Percentiles rank a stretch among this genome's conserved stretches.
Conservation (phyloP, 2,888 invertebrate genomes). For the Sinhomidia bicolor region DNA sequence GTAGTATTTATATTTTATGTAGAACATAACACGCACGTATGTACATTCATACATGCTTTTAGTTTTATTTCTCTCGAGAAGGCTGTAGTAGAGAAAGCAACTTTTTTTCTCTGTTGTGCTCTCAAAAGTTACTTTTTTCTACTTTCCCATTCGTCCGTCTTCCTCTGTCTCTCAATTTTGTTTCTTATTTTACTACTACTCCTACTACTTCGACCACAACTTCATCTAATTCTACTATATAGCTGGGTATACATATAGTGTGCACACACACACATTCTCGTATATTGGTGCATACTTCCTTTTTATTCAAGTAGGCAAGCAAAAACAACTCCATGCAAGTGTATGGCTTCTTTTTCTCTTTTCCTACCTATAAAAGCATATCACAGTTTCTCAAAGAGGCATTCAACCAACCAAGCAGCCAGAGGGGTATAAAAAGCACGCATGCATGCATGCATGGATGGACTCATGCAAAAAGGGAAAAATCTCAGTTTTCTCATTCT, state of each 20-base stretch:
- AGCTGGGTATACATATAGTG: background rate
- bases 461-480: conserved; percentile 28
- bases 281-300: too few relatives aligned
- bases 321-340: background rate
- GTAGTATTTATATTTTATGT: background rate
- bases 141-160: background rate
- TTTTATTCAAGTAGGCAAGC: too few relatives aligned
- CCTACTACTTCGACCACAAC: background rate
- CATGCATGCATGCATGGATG: conserved; percentile 36
- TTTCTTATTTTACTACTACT: too few relatives aligned
- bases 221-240: background rate
- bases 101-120: background rate
- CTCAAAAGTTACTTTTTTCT: conserved; percentile 7
- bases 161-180: background rate
- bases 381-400: background rate
- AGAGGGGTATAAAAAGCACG: conserved; percentile 6
- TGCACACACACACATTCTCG: background rate
- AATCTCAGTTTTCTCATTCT: conserved; percentile 54
- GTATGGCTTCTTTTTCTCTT: background rate
- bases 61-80: conserved; percentile 49
- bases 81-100: background rate
- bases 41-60: conserved; percentile 11
- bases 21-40: background rate
- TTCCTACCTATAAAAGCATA: background rate
- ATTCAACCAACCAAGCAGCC: background rate